Evolutionary conservation across 2,797 vertebrate genomes (phyloP), one percentile per base, ranked within the genome.

Genomic region (Sebastes kiyomatsui): DNA sequence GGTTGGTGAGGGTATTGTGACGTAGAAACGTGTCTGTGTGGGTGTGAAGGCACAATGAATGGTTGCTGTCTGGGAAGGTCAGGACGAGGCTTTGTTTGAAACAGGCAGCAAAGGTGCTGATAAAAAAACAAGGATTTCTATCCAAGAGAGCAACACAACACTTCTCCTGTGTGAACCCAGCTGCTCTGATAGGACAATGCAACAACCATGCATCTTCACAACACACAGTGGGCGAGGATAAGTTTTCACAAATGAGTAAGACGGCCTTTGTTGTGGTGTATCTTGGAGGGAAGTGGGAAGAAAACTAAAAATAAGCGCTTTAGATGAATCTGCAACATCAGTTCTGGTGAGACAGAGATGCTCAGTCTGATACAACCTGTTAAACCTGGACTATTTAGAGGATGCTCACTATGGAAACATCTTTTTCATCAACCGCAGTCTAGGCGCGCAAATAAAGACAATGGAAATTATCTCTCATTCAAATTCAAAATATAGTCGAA

Each of bases 201-300:
- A 76, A 22, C 62, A 72, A 20, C 33, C 32, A 65, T 62, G 72
- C 42, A 32, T 67, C 71, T 75, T 67, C 73, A 59, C 59, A 78
- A 81, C 25, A 16, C 25, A 46, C 76, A 60, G 84, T 72, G 60
- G 85, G 76, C 27, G 68, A 68, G 74, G 73, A 56, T 58, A 62
- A 1, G 64, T 75, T 83, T 67, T 81, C 74, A 38, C 72, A 82
- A 81, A 84, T 97, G 84, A 94, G 94, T 75, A 96, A 95, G 92
- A 95, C 95, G 85, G 95, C 94, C 89, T 97, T 97, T 82, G 96
- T 97, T 89, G 97, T 97, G 95, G 95, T 95, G 91, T 95, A 96
- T 72, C 95, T 97, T 32, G 95, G 55, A 78, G 96, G 69, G 96
- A 97, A 96, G 96, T 97, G 94, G 87, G 89, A 74, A 79, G 76